Conservation (phyloP, 1,140 invertebrate genomes). For the Sinonovacula constricta region DNA sequence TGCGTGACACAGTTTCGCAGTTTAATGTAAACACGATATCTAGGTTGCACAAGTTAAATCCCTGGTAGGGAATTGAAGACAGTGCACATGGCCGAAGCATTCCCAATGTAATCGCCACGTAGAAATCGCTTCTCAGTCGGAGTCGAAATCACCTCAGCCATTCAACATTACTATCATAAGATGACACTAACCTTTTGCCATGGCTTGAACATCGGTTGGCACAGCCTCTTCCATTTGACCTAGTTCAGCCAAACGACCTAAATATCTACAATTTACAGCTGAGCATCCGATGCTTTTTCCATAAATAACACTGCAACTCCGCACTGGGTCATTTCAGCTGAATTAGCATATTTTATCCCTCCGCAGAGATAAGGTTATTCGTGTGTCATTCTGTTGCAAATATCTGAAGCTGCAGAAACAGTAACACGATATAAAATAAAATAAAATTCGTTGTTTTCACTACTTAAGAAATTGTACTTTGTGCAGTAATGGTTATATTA, state of each 20-base stretch:
- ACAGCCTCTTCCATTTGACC: conserved; percentile 45
- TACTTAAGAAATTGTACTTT: too few species aligned
- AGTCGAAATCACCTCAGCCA: too few species aligned
- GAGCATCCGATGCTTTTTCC: conserved; percentile 52
- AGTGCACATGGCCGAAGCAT: conserved; percentile 43
- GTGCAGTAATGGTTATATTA: too few species aligned
- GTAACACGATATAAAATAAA: too few species aligned
- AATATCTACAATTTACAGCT: conserved; percentile 53
- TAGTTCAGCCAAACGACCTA: conserved; percentile 53
- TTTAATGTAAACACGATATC: conserved; percentile 47
- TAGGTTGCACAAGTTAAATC: conserved; percentile 52
- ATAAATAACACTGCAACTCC: conserved; percentile 43
- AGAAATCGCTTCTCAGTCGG: too few species aligned
- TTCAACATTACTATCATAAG: too few species aligned
- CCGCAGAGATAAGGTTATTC: neutral
- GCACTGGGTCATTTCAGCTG: conserved; percentile 44
- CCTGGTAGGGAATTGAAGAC: conserved; percentile 19
- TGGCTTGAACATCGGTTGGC: conserved; percentile 16
- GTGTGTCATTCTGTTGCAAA: too few species aligned
- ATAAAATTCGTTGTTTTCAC: too few species aligned
- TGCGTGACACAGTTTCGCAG: conserved; percentile 49
- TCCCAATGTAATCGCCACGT: too few species aligned
- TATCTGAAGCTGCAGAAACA: too few species aligned
- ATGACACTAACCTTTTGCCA: conserved; percentile 35
- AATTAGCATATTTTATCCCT: conserved; percentile 33